These are phyloP conservation scores for Pelusios castaneus DNA, from an alignment of 2,113 vertebrate species.

Conservation along the genomic window DNA sequence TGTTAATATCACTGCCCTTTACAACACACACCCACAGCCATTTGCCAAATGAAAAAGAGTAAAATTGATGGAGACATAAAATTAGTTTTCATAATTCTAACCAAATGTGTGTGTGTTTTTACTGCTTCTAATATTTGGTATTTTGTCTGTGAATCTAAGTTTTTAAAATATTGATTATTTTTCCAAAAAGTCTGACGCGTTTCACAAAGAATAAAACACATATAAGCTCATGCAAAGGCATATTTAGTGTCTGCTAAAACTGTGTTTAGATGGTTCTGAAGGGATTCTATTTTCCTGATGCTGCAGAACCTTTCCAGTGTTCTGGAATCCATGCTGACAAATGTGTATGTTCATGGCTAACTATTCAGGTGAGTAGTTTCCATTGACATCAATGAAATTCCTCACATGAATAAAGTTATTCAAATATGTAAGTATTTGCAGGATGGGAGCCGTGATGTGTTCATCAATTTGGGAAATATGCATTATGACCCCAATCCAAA, in stretches of 20 bases:
- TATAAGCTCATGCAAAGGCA: not conserved
- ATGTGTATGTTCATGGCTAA: not conserved
- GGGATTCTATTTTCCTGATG: not conserved
- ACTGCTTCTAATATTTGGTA: not conserved
- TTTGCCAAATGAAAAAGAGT: slow-evolving; percentile 25
- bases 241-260: not conserved
- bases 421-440: not conserved
- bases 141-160: not conserved
- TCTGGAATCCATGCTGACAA: not conserved
- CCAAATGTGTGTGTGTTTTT: not conserved
- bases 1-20: not conserved
- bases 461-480: slow-evolving; percentile 2
- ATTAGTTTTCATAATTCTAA: not conserved
- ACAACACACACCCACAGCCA: not conserved
- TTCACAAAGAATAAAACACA: not conserved
- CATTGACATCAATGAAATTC: not conserved
- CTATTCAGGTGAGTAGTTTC: not conserved
- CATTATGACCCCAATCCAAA: not conserved
- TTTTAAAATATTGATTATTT: not conserved
- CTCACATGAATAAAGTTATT: not conserved
- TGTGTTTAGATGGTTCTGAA: not conserved
- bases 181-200: not conserved
- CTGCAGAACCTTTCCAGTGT: not conserved
- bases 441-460: not conserved
- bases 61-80: not conserved